Base-by-base conservation (phyloP, 2,888 invertebrate species). In the Dascillus cervinus region DNA sequence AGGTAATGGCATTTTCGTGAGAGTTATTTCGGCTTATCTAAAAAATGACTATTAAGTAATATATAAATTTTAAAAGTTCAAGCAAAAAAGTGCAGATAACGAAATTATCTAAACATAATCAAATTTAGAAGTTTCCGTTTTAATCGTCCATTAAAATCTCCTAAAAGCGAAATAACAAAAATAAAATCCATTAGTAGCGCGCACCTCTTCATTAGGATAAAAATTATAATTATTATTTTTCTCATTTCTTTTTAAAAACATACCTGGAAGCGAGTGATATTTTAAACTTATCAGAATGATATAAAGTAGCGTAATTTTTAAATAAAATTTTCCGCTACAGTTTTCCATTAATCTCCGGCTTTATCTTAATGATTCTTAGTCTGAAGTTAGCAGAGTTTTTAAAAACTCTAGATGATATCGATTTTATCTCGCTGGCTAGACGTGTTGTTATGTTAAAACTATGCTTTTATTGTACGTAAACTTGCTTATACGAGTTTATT, bases 361-460 rank as follows among this genome's bases (percentile, higher is more conserved):
- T 64, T 64, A 64, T 64, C 64, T 64, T 64, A 64, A 64, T 61
- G 62, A 63, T 63, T 63, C 62, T 63, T 62, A 58, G 59, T 61
- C 58, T 56, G 56, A 60, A 64, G 56, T 62, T 63, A 47, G 58
- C 51, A 46, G 56, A 55, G 53, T 60, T 61, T 62, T 59, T 56
- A 56, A 61, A 64, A 58, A 49, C 31, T 34, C 35, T 32, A 32
- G 43, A 33, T 31, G 27, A 19, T 40, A 40, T 37, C 36, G 20
- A 22, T 12, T 36, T 32, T 34, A 34, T 34, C 34, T 37, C 30
- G 30, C 34, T 29, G 39, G 36, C 36, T 33, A 36, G 35, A 39
- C 35, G 35, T 36, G 20, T 22, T 22, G 15, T 22, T 33, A 28
- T 21, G 22, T 15, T 22, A n/a, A n/a, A n/a, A n/a, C n/a, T n/a